Conservation (phyloP, 2,113 vertebrate genomes). For the Cyprinodon tularosa region DNA sequence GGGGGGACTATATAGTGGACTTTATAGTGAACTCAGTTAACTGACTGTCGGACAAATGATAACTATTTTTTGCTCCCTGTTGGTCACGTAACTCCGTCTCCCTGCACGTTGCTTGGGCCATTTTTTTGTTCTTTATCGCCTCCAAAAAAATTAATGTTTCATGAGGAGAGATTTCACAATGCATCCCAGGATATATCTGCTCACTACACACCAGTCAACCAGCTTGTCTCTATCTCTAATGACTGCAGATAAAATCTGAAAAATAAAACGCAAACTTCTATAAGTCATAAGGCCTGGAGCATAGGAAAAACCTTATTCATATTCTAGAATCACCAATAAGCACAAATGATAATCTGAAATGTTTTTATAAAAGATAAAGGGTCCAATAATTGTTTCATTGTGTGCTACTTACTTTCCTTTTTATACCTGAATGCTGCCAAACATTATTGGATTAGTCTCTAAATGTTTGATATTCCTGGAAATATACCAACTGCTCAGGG, state of each 20-base stretch:
- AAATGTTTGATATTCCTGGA: slow-evolving; percentile 44
- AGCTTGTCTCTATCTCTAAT: not conserved
- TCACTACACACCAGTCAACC: not conserved
- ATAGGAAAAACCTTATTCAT: not conserved
- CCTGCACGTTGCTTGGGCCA: too few species aligned
- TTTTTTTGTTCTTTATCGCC: too few species aligned
- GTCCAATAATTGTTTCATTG: not conserved
- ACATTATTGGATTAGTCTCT: slow-evolving; percentile 20
- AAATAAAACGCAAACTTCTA: too few species aligned
- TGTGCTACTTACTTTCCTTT: not conserved
- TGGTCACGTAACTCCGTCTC: too few species aligned
- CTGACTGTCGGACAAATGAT: too few species aligned
- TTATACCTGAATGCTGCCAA: slow-evolving; percentile 2
- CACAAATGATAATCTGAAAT: not conserved
- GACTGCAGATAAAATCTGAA: not conserved
- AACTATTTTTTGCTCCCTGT: too few species aligned
- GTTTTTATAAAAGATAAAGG: not conserved
- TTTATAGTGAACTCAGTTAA: too few species aligned
- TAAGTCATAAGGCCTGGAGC: too few species aligned
- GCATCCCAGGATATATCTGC: too few species aligned
- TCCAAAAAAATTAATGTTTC: too few species aligned
- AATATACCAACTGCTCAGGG: slow-evolving; percentile 29
- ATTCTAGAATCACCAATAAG: not conserved
- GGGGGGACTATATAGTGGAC: too few species aligned
- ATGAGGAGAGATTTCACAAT: too few species aligned